phyloP scores from a whole-genome alignment of 1,140 invertebrate species.

The Trichogramma pretiosum region DNA sequence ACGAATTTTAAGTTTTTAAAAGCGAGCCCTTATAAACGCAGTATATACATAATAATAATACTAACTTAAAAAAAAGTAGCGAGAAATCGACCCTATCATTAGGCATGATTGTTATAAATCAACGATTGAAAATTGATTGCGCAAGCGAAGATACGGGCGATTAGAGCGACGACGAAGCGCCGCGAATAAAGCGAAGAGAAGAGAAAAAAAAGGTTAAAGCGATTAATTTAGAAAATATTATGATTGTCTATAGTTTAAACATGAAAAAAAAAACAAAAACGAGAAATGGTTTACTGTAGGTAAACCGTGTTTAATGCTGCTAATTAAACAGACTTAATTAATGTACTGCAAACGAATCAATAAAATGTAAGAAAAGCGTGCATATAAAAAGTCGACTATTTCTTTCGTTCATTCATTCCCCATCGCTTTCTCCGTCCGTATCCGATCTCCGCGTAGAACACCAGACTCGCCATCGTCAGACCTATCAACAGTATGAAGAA shows the following conservation, averaged over 20 bases:
- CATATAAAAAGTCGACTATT: slow-evolving; percentile 26
- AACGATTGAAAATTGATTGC: slow-evolving; percentile 19
- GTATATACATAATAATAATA: slow-evolving; percentile 34
- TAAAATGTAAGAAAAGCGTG: slow-evolving; percentile 46
- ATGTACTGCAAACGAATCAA: slow-evolving; percentile 46
- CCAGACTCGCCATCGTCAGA: slow-evolving; percentile 20
- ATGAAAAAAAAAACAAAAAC: too few relatives aligned
- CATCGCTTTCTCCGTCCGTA: background rate
- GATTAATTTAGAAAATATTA: slow-evolving; percentile 28
- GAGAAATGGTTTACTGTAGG: slow-evolving; percentile 38
- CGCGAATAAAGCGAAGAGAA: too few relatives aligned
- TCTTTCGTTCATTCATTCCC: background rate
- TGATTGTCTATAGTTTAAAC: slow-evolving; percentile 46
- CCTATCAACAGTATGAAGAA: slow-evolving; percentile 29
- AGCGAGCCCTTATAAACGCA: slow-evolving; percentile 38
- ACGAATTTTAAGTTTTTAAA: slow-evolving; percentile 47
- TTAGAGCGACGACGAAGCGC: too few relatives aligned
- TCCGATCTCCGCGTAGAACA: slow-evolving; percentile 30
- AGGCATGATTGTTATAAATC: slow-evolving; percentile 16
- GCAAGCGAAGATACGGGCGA: slow-evolving; percentile 16
- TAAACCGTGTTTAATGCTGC: slow-evolving; percentile 38
- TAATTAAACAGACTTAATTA: slow-evolving; percentile 48
- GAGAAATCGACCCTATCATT: slow-evolving; percentile 13
- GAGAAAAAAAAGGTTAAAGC: too few relatives aligned
- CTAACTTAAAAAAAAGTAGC: slow-evolving; percentile 25